phyloP scores from a whole-genome alignment of 2,888 invertebrate species.

The Cecidostiba fungosa region DNA sequence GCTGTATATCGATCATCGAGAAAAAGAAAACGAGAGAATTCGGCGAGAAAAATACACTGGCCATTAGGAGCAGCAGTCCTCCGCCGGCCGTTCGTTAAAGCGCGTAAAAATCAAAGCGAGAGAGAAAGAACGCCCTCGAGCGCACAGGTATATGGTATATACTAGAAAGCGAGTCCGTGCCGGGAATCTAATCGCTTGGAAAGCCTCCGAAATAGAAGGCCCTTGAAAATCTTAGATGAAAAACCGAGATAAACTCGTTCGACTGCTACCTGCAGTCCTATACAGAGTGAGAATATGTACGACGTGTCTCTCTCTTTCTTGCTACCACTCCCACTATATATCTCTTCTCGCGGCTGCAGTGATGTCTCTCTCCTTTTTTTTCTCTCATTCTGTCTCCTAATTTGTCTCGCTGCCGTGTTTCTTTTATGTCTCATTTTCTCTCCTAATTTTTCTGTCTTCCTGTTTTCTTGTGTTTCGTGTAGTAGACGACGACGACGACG shows the following conservation, averaged over 20 bases:
- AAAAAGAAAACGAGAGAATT: neutral
- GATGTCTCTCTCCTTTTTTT: neutral
- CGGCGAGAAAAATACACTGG: constrained; percentile 14
- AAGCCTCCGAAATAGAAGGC: neutral
- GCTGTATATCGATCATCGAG: constrained; percentile 47
- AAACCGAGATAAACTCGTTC: constrained; percentile 52
- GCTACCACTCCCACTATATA: neutral
- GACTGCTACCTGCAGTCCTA: constrained; percentile 50
- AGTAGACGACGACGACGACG: neutral
- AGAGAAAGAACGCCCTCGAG: constrained; percentile 8
- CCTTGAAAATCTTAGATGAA: constrained; percentile 45
- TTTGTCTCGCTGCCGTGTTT: constrained; percentile 36
- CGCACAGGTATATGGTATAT: neutral
- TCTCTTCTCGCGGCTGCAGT: neutral
- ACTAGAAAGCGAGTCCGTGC: constrained; percentile 15
- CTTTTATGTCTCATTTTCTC: constrained; percentile 38
- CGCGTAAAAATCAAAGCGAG: constrained; percentile 43
- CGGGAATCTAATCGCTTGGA: constrained; percentile 41
- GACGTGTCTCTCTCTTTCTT: neutral
- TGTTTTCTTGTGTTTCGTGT: neutral
- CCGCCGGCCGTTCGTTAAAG: constrained; percentile 41
- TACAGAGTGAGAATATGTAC: constrained; percentile 19
- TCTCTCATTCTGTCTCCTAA: constrained; percentile 8
- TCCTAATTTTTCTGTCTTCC: constrained; percentile 42
- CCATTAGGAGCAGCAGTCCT: constrained; percentile 14